Evolutionary conservation across 1,140 invertebrate species (phyloP), one percentile per base, ranked within the genome.

Genomic region (Propsilocerus akamusi): DNA sequence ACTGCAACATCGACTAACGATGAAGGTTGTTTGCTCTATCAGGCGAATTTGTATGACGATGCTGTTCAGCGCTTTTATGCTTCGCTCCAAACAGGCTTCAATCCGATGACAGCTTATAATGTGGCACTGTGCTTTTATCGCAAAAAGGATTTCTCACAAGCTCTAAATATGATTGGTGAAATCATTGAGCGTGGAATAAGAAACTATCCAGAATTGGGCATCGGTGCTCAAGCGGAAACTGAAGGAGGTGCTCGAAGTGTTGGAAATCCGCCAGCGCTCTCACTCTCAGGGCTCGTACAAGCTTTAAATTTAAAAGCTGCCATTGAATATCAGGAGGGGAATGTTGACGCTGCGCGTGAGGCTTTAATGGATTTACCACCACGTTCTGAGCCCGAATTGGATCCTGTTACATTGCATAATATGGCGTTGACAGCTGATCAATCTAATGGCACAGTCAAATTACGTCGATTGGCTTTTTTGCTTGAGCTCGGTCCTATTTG

Each of bases 261-360:
- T 41, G 96, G 95, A 12, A 99, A 99, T 68, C 96, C 94, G 2
- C 70, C 96, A 28, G 90, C 88, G 0, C 74, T 99, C 46, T 92
- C 98, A 61, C 84, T 98, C 67, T 97, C 95, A 20, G 93, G 93
- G 26, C 70, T 99, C 3, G 91, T 97, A 12, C 96, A 99, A 71
- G 94, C 96, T 0, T 97, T 98, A 59, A 99, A 99, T 70, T 72
- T 99, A 0, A 98, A 97, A 72, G 94, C 94, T 14, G 96, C 96
- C 3, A 94, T 99, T 56, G 94, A 99, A 68, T 98, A 93, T 68
- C 88, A 97, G 63, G 72, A 94, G 22, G 95, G 95, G 70, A 97
- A 99, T 66, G 84, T 81, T 62, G 87, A 92, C 56, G 81, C 85
- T 17, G 91, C 95, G 8, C 76, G 81, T 62, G 94, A 97, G 70